Evolutionary conservation across 2,113 vertebrate genomes (phyloP).

Genomic region (Sceloporus tristichus): DNA sequence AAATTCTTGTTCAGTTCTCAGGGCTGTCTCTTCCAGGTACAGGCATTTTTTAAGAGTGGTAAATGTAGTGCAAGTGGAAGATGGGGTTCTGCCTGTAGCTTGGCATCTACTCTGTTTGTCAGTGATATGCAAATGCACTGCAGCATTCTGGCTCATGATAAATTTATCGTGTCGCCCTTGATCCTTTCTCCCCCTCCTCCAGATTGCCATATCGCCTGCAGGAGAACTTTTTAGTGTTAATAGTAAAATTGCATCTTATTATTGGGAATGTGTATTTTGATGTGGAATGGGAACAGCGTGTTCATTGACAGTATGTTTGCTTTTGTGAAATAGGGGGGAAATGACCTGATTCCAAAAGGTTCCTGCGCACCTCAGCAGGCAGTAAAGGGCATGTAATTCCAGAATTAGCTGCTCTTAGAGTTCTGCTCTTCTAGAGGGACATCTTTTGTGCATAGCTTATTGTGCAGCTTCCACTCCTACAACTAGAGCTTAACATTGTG

Average conservation of each 20-base stretch:
- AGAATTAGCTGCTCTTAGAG: conserved; percentile 10
- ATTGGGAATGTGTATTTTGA: background rate
- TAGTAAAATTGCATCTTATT: background rate
- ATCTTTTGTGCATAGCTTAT: background rate
- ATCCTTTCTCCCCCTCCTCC: conserved; percentile 18
- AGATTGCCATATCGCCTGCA: background rate
- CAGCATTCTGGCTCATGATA: background rate
- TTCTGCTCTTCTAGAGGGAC: background rate
- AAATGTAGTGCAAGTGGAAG: background rate
- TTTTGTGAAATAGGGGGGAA: conserved; percentile 13
- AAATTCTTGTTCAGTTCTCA: background rate
- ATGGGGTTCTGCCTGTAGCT: background rate
- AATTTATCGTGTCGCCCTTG: background rate
- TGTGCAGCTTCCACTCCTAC: background rate
- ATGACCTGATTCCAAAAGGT: conserved; percentile 2
- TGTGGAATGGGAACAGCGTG: background rate
- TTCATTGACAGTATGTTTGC: background rate
- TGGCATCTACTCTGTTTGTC: background rate
- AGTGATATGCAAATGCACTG: background rate
- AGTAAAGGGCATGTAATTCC: background rate
- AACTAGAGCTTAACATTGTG: background rate
- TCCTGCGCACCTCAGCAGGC: background rate
- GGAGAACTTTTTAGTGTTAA: background rate
- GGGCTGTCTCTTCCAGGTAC: background rate
- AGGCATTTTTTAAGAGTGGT: background rate